Evolutionary conservation across 1,140 invertebrate species (phyloP).

Genomic region (Conus ventricosus): DNA sequence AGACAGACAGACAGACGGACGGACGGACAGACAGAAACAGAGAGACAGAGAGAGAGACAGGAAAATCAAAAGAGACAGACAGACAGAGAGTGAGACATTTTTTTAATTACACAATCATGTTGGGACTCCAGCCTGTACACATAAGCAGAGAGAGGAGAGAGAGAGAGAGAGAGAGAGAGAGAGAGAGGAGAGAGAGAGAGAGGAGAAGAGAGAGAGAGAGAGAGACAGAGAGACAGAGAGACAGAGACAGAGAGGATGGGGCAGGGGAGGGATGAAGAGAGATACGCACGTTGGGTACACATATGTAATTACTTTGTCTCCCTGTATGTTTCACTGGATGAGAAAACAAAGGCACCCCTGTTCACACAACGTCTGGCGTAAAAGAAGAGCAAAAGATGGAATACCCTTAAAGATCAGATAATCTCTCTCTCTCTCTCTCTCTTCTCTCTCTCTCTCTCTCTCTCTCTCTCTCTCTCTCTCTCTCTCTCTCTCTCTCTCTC

Average conservation of each 20-base stretch:
- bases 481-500: neutral
- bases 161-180: neutral
- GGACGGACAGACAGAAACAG: neutral
- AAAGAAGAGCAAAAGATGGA: too few species aligned
- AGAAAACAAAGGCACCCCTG: too few species aligned
- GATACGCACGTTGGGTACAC: neutral
- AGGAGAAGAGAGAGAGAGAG: neutral
- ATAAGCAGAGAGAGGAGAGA: neutral
- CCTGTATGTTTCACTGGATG: neutral
- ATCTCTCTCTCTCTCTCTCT: too few species aligned
- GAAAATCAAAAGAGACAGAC: too few species aligned
- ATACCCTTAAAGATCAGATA: too few species aligned
- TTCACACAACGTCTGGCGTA: too few species aligned
- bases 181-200: neutral
- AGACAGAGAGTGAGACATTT: neutral
- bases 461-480: neutral
- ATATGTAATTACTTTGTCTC: too few species aligned
- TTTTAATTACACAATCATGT: too few species aligned
- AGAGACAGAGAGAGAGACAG: neutral
- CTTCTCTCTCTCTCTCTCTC: too few species aligned
- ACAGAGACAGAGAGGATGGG: neutral
- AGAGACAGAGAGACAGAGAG: slow-evolving; percentile 4
- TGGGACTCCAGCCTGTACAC: too few species aligned
- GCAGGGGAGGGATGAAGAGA: neutral
- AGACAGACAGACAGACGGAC: neutral